A percentile compares a stretch with the other conserved stretches of the same genome.
Evolutionary conservation across 2,888 invertebrate species (phyloP).

Genomic region (Cremastinae sp.): DNA sequence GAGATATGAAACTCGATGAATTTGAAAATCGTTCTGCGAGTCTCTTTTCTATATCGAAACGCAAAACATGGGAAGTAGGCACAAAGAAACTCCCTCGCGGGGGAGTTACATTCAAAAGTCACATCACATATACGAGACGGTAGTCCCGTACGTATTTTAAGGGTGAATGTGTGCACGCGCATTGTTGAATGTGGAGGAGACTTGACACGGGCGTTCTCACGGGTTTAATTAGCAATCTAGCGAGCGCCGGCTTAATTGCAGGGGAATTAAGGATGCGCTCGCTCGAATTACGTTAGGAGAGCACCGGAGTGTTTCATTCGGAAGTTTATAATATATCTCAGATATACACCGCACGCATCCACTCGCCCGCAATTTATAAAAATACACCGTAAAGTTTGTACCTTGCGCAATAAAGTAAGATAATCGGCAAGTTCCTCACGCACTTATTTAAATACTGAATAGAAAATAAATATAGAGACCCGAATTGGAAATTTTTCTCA

Average conservation of each 20-base stretch:
- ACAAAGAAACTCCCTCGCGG: conserved; percentile 41
- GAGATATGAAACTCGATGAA: background rate
- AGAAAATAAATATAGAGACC: too few relatives aligned
- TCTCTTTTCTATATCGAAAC: conserved; percentile 37
- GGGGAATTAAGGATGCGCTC: conserved; percentile 62
- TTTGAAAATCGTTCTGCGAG: conserved; percentile 8
- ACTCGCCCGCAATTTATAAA: conserved; percentile 15
- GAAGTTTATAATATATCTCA: conserved; percentile 49
- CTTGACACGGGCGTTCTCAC: conserved; percentile 69
- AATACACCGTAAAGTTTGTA: background rate
- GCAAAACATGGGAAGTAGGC: conserved; percentile 56
- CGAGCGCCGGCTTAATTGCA: conserved; percentile 69
- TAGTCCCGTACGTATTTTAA: conserved; percentile 4
- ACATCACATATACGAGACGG: conserved; percentile 11
- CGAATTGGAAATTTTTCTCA: too few relatives aligned
- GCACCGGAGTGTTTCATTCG: conserved; percentile 58
- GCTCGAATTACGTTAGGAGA: conserved; percentile 61
- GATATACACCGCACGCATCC: conserved; percentile 14
- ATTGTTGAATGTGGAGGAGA: conserved; percentile 40
- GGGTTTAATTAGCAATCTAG: conserved; percentile 74
- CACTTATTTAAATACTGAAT: too few relatives aligned
- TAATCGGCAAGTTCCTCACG: conserved; percentile 3
- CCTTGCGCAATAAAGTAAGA: conserved; percentile 12
- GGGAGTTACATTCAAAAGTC: conserved; percentile 61
- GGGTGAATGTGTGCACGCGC: background rate